Conservation (phyloP, 1,140 invertebrate genomes). For the Nymphalis io region DNA sequence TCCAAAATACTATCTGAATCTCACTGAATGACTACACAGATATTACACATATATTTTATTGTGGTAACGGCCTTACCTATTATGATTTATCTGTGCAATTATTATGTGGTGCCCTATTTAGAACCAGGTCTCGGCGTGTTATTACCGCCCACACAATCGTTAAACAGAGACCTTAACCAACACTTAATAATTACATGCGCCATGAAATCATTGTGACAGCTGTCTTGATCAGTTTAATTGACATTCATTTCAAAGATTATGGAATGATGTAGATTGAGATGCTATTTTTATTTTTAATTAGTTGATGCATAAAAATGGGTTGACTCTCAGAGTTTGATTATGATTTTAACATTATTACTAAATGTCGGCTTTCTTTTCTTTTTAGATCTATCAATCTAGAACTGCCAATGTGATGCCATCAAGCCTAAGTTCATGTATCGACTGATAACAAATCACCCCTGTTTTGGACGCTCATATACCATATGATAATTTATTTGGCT, state of each 20-base stretch:
- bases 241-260: constrained; percentile 16
- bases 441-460: too few species aligned
- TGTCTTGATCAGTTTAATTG: constrained; percentile 33
- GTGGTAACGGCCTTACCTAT: background rate
- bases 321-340: background rate
- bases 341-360: too few species aligned
- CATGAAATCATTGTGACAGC: constrained; percentile 21
- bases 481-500: too few species aligned
- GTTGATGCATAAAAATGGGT: background rate
- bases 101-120: background rate
- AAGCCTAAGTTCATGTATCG: too few species aligned
- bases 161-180: constrained; percentile 14
- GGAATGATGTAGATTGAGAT: background rate
- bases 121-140: background rate
- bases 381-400: too few species aligned
- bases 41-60: too few species aligned
- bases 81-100: constrained; percentile 4
- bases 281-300: background rate
- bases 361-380: too few species aligned
- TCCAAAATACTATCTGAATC: too few species aligned
- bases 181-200: constrained; percentile 27
- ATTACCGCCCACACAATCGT: constrained; percentile 1
- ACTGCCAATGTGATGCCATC: too few species aligned
- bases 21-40: too few species aligned
- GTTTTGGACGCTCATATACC: too few species aligned